Evolutionary conservation across 2,797 vertebrate species (phyloP), one percentile per base, ranked within the genome.

Genomic region (Dendrocincla tyrannina): DNA sequence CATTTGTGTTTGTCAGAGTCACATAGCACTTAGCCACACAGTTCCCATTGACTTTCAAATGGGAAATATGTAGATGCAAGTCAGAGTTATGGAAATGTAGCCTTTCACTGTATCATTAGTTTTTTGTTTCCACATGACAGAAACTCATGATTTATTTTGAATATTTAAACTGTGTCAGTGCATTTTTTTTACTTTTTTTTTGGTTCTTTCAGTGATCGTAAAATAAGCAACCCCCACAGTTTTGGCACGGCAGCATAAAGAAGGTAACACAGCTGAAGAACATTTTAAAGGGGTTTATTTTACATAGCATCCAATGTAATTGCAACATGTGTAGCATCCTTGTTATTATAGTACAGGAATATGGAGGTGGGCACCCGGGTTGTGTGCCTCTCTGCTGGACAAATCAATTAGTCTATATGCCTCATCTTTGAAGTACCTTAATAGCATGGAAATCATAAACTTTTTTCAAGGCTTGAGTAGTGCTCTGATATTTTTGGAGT

Each of bases 41-140:
- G 44, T 58, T 96, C 70, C 90, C 82, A 92, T 94, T 95, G 95
- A 95, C 89, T 97, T 96, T 81, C 94, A 95, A 95, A 97, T 88
- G 58, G 90, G 25, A 87, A 95, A 93, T 92, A 94, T 89, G 87
- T 76, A 96, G 87, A 96, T 96, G 50, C 28, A 41, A 94, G 78
- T 75, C 92, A 87, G 88, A 93, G 69, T 88, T 96, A 95, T 91
- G 95, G 95, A 96, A 97, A 96, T 96, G 81, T 77, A 92, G 93
- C 75, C 88, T 95, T 95, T 96, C 86, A 88, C 82, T 91, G 87
- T 95, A 93, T 94, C 96, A 96, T 95, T 96, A 96, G 83, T 41
- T 91, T 96, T 96, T 95, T 93, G 67, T 93, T 97, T 96, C 85
- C 96, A 93, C 68, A 90, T 95, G 95, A 94, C 76, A 96, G 88